These are phyloP conservation scores for Acleris sparsana DNA, from an alignment of 2,888 invertebrate species.

Conservation along the genomic window DNA sequence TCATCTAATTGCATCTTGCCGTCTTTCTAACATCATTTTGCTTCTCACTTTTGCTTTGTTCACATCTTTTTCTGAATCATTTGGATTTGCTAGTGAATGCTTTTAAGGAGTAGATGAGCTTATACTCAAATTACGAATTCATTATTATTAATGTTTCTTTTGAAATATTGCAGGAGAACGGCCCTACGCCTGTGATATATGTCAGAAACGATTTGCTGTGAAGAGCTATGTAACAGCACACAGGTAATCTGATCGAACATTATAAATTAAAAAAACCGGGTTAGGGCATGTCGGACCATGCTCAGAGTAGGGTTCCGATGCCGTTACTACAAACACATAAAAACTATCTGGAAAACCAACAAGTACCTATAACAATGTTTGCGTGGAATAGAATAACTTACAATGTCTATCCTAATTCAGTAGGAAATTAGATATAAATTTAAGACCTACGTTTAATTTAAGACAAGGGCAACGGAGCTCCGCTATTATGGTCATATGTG, in stretches of 20 bases:
- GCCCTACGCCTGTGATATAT: slow-evolving; percentile 91
- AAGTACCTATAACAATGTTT: no score
- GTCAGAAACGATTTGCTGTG: slow-evolving; percentile 91
- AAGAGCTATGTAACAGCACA: slow-evolving; percentile 92
- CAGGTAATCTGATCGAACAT: slow-evolving; percentile 64
- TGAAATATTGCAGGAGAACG: slow-evolving; percentile 85
- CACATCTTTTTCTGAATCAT: slow-evolving; percentile 46
- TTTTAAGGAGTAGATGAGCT: slow-evolving; percentile 21
- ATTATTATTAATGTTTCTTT: slow-evolving; percentile 12
- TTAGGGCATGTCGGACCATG: no score
- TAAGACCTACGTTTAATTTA: no score
- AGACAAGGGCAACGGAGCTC: no score
- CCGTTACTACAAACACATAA: no score
- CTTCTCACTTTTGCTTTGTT: slow-evolving; percentile 57
- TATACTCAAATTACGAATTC: neutral
- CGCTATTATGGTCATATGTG: no score
- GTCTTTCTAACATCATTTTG: slow-evolving; percentile 78
- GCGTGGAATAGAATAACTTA: no score
- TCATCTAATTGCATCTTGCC: slow-evolving; percentile 81
- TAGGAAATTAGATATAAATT: no score
- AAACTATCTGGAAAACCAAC: no score
- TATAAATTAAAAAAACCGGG: no score
- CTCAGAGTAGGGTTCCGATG: no score
- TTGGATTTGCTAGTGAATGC: slow-evolving; percentile 42
- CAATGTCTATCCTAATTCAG: no score